Evolutionary conservation across 2,113 vertebrate genomes (phyloP).

Genomic region (Chlamydotis undulata): DNA sequence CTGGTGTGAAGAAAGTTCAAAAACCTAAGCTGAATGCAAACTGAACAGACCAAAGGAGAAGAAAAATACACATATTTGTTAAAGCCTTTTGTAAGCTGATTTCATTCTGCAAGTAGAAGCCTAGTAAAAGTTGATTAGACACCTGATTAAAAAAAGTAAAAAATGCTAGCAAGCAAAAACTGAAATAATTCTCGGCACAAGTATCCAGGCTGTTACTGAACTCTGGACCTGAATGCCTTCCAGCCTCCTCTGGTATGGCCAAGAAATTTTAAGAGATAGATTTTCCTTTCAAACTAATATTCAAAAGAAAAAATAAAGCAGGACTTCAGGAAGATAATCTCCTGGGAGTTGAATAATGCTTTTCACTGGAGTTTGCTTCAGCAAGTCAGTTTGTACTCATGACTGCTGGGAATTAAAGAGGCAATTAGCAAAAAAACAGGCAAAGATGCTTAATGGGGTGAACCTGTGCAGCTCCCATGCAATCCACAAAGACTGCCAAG

Average conservation of each 20-base stretch:
- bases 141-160: not conserved
- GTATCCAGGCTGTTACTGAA: not conserved
- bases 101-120: not conserved
- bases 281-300: not conserved
- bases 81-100: not conserved
- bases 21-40: not conserved
- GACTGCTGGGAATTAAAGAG: not conserved
- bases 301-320: not conserved
- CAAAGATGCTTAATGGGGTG: not conserved
- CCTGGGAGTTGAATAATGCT: not conserved
- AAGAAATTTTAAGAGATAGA: not conserved
- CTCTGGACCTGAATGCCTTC: not conserved
- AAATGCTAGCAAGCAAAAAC: not conserved
- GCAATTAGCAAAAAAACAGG: not conserved
- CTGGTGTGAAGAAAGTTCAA: not conserved
- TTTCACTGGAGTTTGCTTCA: not conserved
- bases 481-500: not conserved
- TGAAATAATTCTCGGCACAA: not conserved
- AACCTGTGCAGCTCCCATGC: not conserved
- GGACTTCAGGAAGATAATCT: not conserved
- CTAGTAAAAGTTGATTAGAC: not conserved
- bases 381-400: not conserved
- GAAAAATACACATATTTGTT: not conserved
- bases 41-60: not conserved
- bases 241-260: not conserved